Evolutionary conservation across 92 coral and sea anemone genomes (phyloP).

Genomic region (Actinostola sp.): DNA sequence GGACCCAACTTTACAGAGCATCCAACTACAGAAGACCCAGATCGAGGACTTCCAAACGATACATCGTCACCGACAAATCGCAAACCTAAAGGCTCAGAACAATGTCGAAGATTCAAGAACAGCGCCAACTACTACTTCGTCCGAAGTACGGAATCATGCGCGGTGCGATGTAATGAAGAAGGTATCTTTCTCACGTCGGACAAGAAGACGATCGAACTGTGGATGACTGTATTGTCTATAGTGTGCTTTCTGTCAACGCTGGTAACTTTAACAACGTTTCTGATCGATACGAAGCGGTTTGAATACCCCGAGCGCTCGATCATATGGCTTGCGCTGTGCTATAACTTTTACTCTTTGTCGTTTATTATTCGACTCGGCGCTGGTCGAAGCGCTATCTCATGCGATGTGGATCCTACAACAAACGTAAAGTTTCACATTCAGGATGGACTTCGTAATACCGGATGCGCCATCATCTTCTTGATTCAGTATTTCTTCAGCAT

Average conservation of each 20-base stretch:
- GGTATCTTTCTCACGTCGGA: slow-evolving; percentile 82
- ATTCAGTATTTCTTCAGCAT: slow-evolving; percentile 94
- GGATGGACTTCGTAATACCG: slow-evolving; percentile 93
- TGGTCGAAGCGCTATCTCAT: slow-evolving; percentile 88
- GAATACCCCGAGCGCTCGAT: slow-evolving; percentile 94
- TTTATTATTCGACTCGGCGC: slow-evolving; percentile 82
- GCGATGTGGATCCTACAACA: slow-evolving; percentile 70
- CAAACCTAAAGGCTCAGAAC: slow-evolving; percentile 61
- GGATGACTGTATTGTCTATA: slow-evolving; percentile 95
- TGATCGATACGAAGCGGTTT: slow-evolving; percentile 87
- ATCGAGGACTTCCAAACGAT: slow-evolving; percentile 23
- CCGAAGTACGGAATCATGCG: slow-evolving; percentile 82
- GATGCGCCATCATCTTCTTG: slow-evolving; percentile 89
- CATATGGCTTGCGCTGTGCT: slow-evolving; percentile 89
- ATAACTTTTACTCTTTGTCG: slow-evolving; percentile 81
- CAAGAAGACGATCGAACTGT: slow-evolving; percentile 73
- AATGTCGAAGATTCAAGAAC: slow-evolving; percentile 89
- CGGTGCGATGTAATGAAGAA: slow-evolving; percentile 83
- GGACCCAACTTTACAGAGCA: slow-evolving; percentile 76
- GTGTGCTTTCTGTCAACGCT: slow-evolving; percentile 84
- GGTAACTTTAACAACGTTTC: slow-evolving; percentile 73
- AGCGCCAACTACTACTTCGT: slow-evolving; percentile 86
- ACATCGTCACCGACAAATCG: slow-evolving; percentile 26
- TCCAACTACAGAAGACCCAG: slow-evolving; percentile 21
- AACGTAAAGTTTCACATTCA: slow-evolving; percentile 80